Percentiles rank a stretch among this genome's conserved stretches.
Evolutionary conservation across 2,888 invertebrate genomes (phyloP).

Genomic region (Apoderus coryli): DNA sequence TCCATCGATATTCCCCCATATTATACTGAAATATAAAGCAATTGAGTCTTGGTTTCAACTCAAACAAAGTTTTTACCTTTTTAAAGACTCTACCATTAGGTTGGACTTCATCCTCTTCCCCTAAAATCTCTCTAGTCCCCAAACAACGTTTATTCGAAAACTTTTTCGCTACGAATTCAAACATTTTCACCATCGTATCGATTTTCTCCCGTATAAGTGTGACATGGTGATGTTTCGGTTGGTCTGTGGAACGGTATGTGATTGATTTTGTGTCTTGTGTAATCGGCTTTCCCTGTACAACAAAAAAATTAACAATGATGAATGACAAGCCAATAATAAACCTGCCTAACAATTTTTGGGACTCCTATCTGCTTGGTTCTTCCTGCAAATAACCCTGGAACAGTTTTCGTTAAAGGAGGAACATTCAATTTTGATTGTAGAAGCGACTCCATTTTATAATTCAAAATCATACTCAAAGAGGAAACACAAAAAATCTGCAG

Average conservation of each 20-base stretch:
- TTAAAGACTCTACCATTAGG: slow-evolving; percentile 91
- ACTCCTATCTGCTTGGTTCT: too few species aligned
- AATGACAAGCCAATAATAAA: too few species aligned
- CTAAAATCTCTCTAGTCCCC: slow-evolving; percentile 79
- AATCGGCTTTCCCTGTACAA: slow-evolving; percentile 52
- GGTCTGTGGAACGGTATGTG: slow-evolving; percentile 57
- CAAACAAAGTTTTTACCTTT: slow-evolving; percentile 58
- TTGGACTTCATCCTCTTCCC: slow-evolving; percentile 89
- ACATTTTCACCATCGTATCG: slow-evolving; percentile 70
- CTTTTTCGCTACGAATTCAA: slow-evolving; percentile 60
- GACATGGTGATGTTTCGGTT: slow-evolving; percentile 56
- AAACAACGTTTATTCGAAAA: slow-evolving; percentile 65
- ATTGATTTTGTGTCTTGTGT: slow-evolving; percentile 47
- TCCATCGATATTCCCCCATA: slow-evolving; percentile 89
- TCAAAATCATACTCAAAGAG: too few species aligned
- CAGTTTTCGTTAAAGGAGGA: too few species aligned
- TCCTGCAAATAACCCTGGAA: too few species aligned
- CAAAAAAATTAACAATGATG: slow-evolving; percentile 9
- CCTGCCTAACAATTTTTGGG: too few species aligned
- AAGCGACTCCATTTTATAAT: too few species aligned
- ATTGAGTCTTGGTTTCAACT: neutral
- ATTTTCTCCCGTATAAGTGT: slow-evolving; percentile 61
- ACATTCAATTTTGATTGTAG: too few species aligned
- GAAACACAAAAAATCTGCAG: too few species aligned
- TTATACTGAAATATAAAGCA: slow-evolving; percentile 48